Conservation (phyloP, 2,113 vertebrate genomes). For the Cyphomyrus plagiostoma region DNA sequence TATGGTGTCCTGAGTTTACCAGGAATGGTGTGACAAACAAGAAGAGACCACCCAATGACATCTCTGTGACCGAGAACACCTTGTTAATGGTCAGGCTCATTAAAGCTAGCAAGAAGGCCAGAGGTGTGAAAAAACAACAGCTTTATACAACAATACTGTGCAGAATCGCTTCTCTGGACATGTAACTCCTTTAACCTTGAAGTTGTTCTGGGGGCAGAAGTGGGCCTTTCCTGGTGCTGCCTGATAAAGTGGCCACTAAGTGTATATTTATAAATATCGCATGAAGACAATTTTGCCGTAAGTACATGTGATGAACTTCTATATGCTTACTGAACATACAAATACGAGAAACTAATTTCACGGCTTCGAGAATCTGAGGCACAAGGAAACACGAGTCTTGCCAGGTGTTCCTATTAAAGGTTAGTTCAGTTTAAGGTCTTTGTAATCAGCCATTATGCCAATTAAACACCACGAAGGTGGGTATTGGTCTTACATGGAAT, state of each 20-base stretch:
- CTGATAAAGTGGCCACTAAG: neutral
- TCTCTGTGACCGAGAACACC: neutral
- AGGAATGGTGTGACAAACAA: neutral
- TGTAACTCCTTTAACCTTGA: neutral
- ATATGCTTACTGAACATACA: neutral
- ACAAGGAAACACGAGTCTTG: neutral
- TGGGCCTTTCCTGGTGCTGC: neutral
- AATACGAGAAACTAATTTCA: neutral
- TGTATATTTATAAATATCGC: neutral
- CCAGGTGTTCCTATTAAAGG: neutral
- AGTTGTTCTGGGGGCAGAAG: neutral
- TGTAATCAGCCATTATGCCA: neutral
- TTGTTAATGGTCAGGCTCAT: neutral
- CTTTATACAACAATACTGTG: neutral
- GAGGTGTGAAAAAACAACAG: neutral
- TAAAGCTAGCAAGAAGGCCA: neutral
- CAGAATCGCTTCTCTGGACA: neutral
- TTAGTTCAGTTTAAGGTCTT: neutral
- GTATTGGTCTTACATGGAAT: neutral
- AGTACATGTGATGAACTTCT: neutral
- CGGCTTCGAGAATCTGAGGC: neutral
- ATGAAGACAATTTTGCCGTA: neutral
- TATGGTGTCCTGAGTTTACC: neutral
- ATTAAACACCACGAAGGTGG: neutral
- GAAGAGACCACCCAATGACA: neutral